A percentile compares a stretch with the other conserved stretches of the same genome.
These are phyloP conservation scores for Ivindomyrus marchei DNA, from an alignment of 2,113 vertebrate genomes.

Conservation along the genomic window DNA sequence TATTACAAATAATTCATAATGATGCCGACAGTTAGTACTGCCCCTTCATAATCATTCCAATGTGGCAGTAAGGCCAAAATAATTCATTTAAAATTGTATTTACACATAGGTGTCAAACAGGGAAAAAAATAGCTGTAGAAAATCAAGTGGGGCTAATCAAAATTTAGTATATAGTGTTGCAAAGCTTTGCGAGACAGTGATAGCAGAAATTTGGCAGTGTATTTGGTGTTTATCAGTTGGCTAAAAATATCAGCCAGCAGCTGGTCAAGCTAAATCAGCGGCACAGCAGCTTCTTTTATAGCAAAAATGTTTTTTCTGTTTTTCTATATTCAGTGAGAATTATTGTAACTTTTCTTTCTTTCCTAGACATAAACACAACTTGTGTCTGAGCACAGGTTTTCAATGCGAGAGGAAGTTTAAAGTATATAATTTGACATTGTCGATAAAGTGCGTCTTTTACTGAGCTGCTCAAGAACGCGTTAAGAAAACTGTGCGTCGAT, in stretches of 20 bases:
- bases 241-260: not conserved
- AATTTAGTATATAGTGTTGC: not conserved
- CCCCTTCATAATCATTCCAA: not conserved
- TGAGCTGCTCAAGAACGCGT: not conserved
- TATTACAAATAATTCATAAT: not conserved
- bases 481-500: not conserved
- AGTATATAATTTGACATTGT: not conserved
- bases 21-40: not conserved
- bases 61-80: not conserved
- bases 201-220: not conserved
- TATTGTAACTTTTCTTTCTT: not conserved
- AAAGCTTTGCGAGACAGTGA: not conserved
- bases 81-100: not conserved
- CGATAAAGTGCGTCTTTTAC: not conserved
- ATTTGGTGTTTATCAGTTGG: not conserved
- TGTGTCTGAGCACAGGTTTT: not conserved
- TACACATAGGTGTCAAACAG: not conserved
- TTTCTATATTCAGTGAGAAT: not conserved
- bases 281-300: not conserved
- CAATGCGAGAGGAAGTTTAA: not conserved
- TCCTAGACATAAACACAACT: not conserved
- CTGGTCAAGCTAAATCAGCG: not conserved
- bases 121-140: not conserved
- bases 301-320: not conserved
- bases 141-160: not conserved